phyloP scores from a whole-genome alignment of 2,113 vertebrate species.

The Platysteira castanea region DNA sequence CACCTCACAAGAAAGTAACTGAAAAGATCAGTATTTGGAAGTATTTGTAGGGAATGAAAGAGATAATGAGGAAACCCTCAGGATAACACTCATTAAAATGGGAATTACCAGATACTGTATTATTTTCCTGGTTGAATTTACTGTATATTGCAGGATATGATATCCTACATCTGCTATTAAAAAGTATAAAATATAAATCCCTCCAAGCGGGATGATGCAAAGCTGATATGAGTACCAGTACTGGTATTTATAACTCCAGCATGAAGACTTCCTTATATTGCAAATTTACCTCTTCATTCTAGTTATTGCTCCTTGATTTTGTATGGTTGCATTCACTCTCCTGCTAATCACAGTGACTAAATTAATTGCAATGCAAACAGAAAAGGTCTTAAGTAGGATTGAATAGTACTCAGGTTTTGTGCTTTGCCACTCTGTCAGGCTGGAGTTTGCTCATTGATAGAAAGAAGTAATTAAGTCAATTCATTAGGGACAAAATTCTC shows the following conservation, averaged over 20 bases:
- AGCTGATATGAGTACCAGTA: background rate
- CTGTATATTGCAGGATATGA: background rate
- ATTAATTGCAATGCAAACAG: background rate
- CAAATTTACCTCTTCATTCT: background rate
- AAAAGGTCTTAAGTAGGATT: background rate
- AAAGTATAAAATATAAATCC: background rate
- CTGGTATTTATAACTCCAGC: background rate
- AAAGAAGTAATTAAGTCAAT: background rate
- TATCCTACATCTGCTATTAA: background rate
- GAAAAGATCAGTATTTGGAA: background rate
- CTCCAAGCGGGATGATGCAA: background rate
- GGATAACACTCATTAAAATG: background rate
- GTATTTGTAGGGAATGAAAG: background rate
- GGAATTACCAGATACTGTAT: background rate
- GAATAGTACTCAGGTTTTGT: background rate
- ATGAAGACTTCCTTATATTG: background rate
- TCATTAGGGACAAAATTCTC: background rate
- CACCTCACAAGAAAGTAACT: background rate
- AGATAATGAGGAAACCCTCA: background rate
- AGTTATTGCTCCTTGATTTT: constrained; percentile 26
- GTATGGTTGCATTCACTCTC: background rate
- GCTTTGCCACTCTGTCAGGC: background rate
- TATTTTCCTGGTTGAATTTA: background rate
- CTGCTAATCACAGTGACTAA: background rate
- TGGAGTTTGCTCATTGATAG: background rate